Evolutionary conservation across 1,140 invertebrate species (phyloP).

Genomic region (Lethrus apterus): DNA sequence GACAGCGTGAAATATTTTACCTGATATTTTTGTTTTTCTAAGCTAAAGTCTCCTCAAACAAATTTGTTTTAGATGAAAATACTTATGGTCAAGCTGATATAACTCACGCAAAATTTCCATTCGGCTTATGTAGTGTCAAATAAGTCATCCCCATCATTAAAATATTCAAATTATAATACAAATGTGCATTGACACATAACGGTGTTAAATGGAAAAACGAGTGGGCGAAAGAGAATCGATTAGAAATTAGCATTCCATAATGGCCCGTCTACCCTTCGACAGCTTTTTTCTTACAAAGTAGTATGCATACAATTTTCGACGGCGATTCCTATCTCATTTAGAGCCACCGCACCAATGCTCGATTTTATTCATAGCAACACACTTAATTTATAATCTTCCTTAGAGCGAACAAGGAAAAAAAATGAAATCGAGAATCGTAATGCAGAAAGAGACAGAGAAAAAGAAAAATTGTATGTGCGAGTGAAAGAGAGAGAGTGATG

Average conservation of each 20-base stretch:
- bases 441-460: conserved; percentile 1
- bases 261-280: conserved; percentile 17
- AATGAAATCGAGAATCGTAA: conserved; percentile 7
- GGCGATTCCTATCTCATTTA: conserved; percentile 19
- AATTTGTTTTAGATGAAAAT: too few species aligned
- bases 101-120: too few species aligned
- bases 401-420: conserved; percentile 4
- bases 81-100: too few species aligned
- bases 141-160: too few species aligned
- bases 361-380: conserved; percentile 21
- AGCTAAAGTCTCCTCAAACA: too few species aligned
- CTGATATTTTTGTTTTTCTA: too few species aligned
- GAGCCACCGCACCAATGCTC: conserved; percentile 9
- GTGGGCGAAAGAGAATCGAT: conserved; percentile 20
- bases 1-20: too few species aligned
- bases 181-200: conserved; percentile 12
- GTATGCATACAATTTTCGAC: conserved; percentile 20
- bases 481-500: background rate
- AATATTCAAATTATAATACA: conserved; percentile 10
- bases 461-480: too few species aligned
- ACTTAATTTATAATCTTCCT: conserved; percentile 23
- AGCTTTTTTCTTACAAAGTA: conserved; percentile 19
- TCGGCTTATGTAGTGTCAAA: too few species aligned
- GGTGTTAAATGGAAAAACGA: conserved; percentile 12
- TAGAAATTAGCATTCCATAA: conserved; percentile 27